Evolutionary conservation across 2,888 invertebrate genomes (phyloP).

Genomic region (Hetaerina titia): DNA sequence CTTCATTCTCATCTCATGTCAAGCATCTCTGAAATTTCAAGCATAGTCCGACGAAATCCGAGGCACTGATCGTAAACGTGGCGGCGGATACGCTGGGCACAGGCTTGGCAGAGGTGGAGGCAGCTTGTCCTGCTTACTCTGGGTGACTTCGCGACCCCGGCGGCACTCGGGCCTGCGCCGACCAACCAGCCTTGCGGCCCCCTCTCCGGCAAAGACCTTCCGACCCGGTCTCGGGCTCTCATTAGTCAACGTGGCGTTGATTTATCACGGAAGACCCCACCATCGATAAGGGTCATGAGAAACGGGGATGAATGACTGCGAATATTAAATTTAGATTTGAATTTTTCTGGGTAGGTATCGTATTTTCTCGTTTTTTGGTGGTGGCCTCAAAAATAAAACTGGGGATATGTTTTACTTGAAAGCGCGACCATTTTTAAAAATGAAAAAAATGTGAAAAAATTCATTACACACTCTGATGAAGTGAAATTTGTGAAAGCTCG

Average conservation of each 20-base stretch:
- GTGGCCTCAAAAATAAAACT: background rate
- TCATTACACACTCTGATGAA: too few species aligned
- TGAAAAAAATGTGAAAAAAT: too few species aligned
- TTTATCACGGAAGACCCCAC: background rate
- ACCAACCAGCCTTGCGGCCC: background rate
- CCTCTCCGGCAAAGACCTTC: background rate
- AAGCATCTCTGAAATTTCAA: too few species aligned
- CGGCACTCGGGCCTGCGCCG: background rate
- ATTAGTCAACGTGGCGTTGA: conserved; percentile 43
- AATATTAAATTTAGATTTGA: conserved; percentile 22
- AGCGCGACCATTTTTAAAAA: background rate
- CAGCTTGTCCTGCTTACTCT: background rate
- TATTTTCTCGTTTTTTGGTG: background rate
- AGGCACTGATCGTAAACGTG: too few species aligned
- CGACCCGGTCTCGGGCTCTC: background rate
- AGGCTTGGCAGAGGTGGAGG: too few species aligned
- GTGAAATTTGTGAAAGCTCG: too few species aligned
- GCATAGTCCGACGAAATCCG: too few species aligned
- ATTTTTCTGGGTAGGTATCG: background rate
- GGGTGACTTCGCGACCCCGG: background rate
- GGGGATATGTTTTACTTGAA: background rate
- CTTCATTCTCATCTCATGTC: too few species aligned
- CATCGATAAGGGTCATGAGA: background rate
- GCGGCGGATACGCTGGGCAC: too few species aligned
- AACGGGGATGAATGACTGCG: background rate